Evolutionary conservation across 2,888 invertebrate genomes (phyloP).

Genomic region (Ormyrus pomaceus): DNA sequence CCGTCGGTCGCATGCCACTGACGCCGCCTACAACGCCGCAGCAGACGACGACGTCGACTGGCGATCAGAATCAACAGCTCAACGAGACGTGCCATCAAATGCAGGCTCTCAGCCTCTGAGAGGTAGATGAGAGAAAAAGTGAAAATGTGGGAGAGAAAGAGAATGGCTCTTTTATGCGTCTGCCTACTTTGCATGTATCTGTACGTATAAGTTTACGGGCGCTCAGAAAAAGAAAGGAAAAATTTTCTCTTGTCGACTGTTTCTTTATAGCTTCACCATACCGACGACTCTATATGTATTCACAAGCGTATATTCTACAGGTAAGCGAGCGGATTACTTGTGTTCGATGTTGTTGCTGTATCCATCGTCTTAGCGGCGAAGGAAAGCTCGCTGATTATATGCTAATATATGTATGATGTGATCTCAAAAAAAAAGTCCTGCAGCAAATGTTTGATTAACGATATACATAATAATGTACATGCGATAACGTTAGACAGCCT

Average conservation of each 20-base stretch:
- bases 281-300: neutral
- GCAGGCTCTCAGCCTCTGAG: conserved; percentile 70
- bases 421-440: conserved; percentile 41
- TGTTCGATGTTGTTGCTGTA: conserved; percentile 28
- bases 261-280: conserved; percentile 6
- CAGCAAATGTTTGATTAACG: conserved; percentile 43
- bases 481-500: neutral
- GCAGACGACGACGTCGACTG: conserved; percentile 49
- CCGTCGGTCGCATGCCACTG: conserved; percentile 66
- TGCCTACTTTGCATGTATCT: neutral
- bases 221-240: neutral
- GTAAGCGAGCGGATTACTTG: neutral
- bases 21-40: conserved; percentile 72
- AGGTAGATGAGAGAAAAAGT: neutral
- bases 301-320: neutral
- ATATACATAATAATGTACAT: conserved; percentile 7
- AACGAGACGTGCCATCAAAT: conserved; percentile 73
- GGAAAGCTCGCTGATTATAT: conserved; percentile 28
- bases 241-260: conserved; percentile 7
- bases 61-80: conserved; percentile 67
- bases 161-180: neutral
- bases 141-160: neutral
- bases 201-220: neutral
- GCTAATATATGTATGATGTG: conserved; percentile 34
- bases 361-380: conserved; percentile 14